Evolutionary conservation across 2,113 vertebrate genomes (phyloP).

Genomic region (Eubucco bourcierii): DNA sequence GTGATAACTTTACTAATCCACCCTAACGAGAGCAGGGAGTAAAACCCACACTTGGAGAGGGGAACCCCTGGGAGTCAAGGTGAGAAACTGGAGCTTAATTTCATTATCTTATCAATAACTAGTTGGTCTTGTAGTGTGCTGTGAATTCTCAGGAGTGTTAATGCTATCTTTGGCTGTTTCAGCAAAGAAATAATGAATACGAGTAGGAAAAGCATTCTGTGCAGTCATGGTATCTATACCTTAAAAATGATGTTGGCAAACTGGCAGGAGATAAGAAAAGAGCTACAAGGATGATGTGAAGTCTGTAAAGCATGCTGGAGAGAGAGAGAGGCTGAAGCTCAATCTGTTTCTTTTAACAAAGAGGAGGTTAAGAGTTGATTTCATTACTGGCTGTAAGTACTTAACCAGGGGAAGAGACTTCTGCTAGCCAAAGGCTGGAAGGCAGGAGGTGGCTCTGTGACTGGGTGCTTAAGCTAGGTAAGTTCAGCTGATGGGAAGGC

Average conservation of each 20-base stretch:
- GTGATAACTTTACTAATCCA: conserved; percentile 16
- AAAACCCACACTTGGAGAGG: not conserved
- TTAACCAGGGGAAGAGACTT: not conserved
- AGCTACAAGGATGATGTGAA: not conserved
- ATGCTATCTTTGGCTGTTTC: conserved; percentile 38
- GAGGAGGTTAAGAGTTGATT: not conserved
- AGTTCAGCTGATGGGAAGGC: conserved; percentile 1
- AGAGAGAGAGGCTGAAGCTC: not conserved
- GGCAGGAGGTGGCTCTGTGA: not conserved
- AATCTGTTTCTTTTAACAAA: not conserved
- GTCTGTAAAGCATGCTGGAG: not conserved
- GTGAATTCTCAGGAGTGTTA: conserved; percentile 9
- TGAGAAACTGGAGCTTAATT: conserved; percentile 56
- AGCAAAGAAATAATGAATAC: conserved; percentile 41
- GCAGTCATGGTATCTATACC: conserved; percentile 17
- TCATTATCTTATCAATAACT: conserved; percentile 62
- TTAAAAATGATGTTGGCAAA: conserved; percentile 49
- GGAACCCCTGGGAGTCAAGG: conserved; percentile 9
- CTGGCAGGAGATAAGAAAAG: conserved; percentile 33
- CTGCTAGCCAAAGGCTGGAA: not conserved
- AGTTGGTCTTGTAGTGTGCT: not conserved
- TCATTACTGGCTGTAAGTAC: not conserved
- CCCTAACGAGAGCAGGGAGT: not conserved
- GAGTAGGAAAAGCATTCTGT: conserved; percentile 9
- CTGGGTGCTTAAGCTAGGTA: not conserved